Conservation (phyloP, 2,113 vertebrate species). For the Toxostoma redivivum region DNA sequence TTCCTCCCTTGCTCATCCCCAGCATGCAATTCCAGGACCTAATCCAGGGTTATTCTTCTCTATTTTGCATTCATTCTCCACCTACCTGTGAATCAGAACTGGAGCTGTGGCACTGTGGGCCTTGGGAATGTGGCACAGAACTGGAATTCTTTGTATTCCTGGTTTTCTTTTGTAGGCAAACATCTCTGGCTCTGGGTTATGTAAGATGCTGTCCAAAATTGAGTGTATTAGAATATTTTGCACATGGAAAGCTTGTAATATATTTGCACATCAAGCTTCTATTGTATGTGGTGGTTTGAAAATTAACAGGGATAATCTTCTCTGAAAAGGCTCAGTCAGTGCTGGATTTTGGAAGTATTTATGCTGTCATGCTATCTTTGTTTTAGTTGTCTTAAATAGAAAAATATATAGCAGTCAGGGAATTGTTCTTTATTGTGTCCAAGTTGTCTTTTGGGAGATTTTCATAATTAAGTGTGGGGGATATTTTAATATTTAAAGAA, state of each 20-base stretch:
- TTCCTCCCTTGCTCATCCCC: neutral
- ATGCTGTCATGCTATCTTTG: neutral
- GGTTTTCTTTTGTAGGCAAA: neutral
- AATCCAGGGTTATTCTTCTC: neutral
- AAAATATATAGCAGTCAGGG: neutral
- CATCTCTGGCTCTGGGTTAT: neutral
- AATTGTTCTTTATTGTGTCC: neutral
- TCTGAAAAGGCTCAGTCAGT: neutral
- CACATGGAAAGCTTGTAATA: neutral
- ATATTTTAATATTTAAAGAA: neutral
- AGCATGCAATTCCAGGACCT: rapidly evolving
- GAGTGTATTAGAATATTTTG: neutral
- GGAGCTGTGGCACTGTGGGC: neutral
- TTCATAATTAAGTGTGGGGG: neutral
- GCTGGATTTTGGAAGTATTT: neutral
- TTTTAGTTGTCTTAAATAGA: neutral
- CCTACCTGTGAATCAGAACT: neutral
- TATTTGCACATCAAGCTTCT: neutral
- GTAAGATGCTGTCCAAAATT: neutral
- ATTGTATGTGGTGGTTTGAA: neutral
- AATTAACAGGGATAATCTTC: neutral
- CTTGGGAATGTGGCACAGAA: too few species aligned
- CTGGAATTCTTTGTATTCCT: neutral
- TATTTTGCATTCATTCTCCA: neutral
- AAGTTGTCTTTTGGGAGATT: neutral